phyloP scores from a whole-genome alignment of 1,140 invertebrate genomes.

The Brachionus koreanus region DNA sequence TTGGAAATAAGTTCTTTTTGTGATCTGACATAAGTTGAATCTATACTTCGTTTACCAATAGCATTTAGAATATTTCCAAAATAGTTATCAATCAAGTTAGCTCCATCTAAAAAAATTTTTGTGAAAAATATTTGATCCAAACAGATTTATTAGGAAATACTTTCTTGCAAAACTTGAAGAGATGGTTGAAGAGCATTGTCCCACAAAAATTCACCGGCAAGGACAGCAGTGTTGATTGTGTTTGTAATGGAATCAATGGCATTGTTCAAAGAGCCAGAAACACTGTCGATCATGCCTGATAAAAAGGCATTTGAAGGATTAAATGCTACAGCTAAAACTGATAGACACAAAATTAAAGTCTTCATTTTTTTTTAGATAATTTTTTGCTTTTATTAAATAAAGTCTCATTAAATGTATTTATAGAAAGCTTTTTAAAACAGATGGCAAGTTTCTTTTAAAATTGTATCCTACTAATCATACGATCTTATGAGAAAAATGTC shows the following conservation, averaged over 20 bases:
- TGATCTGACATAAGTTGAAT: background rate
- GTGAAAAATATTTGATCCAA: background rate
- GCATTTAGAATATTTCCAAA: conserved; percentile 36
- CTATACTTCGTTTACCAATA: conserved; percentile 19
- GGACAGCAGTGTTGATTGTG: conserved; percentile 18
- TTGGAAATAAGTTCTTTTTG: background rate
- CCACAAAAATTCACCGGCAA: conserved; percentile 42
- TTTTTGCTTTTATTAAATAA: background rate
- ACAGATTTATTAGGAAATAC: background rate
- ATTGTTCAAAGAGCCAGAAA: background rate
- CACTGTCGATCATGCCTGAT: background rate
- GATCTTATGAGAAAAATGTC: background rate
- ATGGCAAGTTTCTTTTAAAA: background rate
- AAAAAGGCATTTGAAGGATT: background rate
- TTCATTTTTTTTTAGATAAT: background rate
- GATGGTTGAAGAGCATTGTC: conserved; percentile 42
- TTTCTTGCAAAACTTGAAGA: conserved; percentile 39
- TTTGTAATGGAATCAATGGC: background rate
- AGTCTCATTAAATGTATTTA: background rate
- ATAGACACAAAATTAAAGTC: background rate
- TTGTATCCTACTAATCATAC: background rate
- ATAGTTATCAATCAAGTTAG: conserved; percentile 36
- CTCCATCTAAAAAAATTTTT: background rate
- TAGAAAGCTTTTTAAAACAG: background rate
- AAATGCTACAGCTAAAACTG: background rate